phyloP scores from a whole-genome alignment of 1,140 invertebrate genomes.

The Calliopsis andreniformis region DNA sequence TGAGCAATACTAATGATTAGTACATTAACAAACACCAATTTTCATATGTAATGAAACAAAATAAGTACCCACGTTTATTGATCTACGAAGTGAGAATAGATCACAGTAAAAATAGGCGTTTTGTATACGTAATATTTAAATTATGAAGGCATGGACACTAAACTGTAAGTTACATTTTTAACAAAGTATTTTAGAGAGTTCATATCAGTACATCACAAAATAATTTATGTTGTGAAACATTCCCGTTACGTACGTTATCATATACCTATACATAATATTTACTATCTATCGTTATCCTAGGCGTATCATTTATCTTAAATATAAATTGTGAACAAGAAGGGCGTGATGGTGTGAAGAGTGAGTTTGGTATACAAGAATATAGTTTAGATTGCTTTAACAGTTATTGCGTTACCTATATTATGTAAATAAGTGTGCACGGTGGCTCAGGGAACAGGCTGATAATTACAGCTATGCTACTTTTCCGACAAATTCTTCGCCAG shows the following conservation, averaged over 20 bases:
- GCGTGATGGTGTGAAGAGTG: not conserved
- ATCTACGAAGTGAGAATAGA: not conserved
- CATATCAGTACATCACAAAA: conserved; percentile 13
- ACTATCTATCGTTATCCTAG: conserved; percentile 20
- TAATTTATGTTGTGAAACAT: conserved; percentile 33
- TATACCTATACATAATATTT: not conserved
- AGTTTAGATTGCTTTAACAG: conserved; percentile 52
- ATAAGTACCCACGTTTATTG: not conserved
- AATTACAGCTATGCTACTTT: too few relatives aligned
- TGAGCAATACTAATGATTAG: not conserved
- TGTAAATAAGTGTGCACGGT: conserved; percentile 58
- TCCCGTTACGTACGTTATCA: not conserved
- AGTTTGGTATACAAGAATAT: conserved; percentile 5
- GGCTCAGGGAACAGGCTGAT: conserved; percentile 13
- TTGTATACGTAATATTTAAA: not conserved
- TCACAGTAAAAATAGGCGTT: not conserved
- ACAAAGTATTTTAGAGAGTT: not conserved
- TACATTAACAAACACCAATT: not conserved
- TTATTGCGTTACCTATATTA: conserved; percentile 53
- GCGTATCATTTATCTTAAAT: not conserved
- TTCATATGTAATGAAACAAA: not conserved
- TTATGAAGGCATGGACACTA: not conserved
- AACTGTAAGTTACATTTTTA: too few relatives aligned
- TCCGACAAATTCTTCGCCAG: too few relatives aligned
- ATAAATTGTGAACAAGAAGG: not conserved